Evolutionary conservation across 2,113 vertebrate genomes (phyloP), one percentile per base, ranked within the genome.

Genomic region (Rallus limicola): DNA sequence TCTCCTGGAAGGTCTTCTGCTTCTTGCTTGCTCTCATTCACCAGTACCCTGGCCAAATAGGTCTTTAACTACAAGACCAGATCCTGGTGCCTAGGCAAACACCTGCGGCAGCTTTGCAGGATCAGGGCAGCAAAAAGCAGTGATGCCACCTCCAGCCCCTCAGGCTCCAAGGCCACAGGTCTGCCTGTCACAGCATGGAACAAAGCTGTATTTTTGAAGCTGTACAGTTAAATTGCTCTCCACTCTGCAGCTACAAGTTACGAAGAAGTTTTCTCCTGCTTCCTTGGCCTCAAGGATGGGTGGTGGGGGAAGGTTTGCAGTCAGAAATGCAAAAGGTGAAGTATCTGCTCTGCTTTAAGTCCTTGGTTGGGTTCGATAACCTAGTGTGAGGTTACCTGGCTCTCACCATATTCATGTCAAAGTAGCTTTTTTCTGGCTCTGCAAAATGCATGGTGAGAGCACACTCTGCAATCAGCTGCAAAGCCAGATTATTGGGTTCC

Each of bases 21-120:
- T 60, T 50, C 56, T 74, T 85, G 36, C 33, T 16, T 64, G 26
- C 36, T 24, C 29, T 62, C 50, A 5, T 20, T 62, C 52, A 40
- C 18, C 38, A 10, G 18, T 10, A 46, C 15, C 0, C 0, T 31
- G 56, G 28, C 34, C 62, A 70, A 85, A 78, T 4, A 40, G 16
- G 28, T 21, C 75, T 88, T 50, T 31, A 55, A 12, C 18, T 12
- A 29, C 44, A 56, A 74, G 75, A 56, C 3, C 9, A 53, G 56
- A 21, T 15, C 52, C 50, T 75, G 46, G 34, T 9, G 52, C 40
- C 62, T 46, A 23, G 52, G 31, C 50, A 58, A 56, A 62, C 44
- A 24, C 29, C 5, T 0, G 0, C 1, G 1, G 48, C 20, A 55
- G 12, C 29, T 78, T 52, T 52, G 19, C n/a, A 38, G 46, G 52